Conservation (phyloP, 1,140 invertebrate species). For the Melitaea cinxia region DNA sequence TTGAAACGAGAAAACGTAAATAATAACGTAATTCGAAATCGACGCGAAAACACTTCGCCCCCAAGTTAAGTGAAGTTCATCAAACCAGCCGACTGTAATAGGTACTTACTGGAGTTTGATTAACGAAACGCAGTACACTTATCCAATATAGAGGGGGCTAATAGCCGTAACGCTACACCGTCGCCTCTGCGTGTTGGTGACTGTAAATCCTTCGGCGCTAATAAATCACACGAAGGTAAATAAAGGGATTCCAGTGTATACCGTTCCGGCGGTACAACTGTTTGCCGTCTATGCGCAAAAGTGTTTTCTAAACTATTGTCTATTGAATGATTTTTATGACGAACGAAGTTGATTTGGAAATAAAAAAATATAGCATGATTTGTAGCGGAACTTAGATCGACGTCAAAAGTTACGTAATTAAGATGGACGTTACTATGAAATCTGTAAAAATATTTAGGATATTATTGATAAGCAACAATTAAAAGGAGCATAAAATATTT, state of each 20-base stretch:
- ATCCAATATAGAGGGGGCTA: constrained; percentile 59
- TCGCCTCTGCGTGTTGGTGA: constrained; percentile 51
- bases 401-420: no score
- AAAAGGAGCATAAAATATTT: no score
- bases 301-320: constrained; percentile 19
- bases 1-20: no score
- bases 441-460: no score
- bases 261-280: constrained; percentile 53
- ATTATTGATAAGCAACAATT: no score
- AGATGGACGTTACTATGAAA: no score
- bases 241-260: constrained; percentile 64
- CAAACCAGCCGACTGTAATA: constrained; percentile 16
- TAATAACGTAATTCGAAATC: no score
- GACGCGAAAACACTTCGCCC: neutral
- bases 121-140: constrained; percentile 54
- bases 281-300: constrained; percentile 33
- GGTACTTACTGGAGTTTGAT: constrained; percentile 48
- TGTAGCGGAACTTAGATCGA: no score
- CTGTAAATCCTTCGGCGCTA: constrained; percentile 73
- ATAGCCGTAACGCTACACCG: constrained; percentile 69
- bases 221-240: constrained; percentile 78
- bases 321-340: no score
- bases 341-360: no score
- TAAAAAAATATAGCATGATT: no score
- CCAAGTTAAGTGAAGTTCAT: constrained; percentile 5